Evolutionary conservation across 2,113 vertebrate genomes (phyloP), one percentile per base, ranked within the genome.

Genomic region (Urocolius indicus): DNA sequence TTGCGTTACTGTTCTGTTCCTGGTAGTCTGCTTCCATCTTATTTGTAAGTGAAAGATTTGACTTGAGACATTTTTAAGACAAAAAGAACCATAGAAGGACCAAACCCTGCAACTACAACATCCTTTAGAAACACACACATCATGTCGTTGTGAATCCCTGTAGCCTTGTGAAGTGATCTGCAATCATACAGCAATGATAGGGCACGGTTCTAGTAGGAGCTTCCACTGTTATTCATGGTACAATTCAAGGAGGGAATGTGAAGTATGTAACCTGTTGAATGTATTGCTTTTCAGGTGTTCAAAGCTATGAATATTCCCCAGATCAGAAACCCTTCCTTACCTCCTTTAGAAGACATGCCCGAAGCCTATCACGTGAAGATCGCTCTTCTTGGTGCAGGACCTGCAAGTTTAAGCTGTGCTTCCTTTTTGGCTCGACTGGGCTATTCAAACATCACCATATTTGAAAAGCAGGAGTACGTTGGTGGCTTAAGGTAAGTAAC

Each of bases 401-500:
- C 99, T 58, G 97, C 98, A 63, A 98, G 98, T 91, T 97, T 99
- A 76, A 99, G 99, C 68, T 99, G 98, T 87, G 98, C 98, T 77
- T 98, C 98, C 2, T 99, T 98, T 91, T 96, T 99, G 94, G 98
- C 98, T 91, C 98, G 98, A 41, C 78, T 99, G 34, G 98, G 99
- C 48, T 99, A 98, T 91, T 98, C 94, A 1, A 90, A 98, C 93
- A 98, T 99, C 95, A 98, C 98, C 24, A 97, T 99, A 92, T 99
- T 98, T 96, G 98, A 99, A 95, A 99, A 98, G 65, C 96, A 98
- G 89, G 94, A 97, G 30, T 99, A 98, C 30, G 29, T 97, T 61
- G 99, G 99, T 43, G 98, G 99, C n/a, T 98, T 99, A 95, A 99
- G 98, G 98, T 99, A 98, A 41, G n/a, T n/a, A n/a, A 97, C 59